phyloP scores from a whole-genome alignment of 2,888 invertebrate species.

The Rapana venosa region DNA sequence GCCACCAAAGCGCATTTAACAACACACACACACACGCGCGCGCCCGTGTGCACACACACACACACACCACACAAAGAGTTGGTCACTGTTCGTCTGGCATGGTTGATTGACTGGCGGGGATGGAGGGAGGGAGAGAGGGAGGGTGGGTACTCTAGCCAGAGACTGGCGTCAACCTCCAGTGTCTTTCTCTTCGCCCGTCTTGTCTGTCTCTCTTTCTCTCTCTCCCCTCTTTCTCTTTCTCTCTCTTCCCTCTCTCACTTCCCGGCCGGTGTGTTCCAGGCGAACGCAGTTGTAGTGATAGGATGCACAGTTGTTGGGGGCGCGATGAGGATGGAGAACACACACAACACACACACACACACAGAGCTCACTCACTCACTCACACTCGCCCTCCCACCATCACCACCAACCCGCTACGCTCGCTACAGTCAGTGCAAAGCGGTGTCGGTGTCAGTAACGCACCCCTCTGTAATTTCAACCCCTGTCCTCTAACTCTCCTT shows the following conservation, averaged over 20 bases:
- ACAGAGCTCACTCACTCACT: not conserved
- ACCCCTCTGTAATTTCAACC: not conserved
- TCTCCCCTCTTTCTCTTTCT: not conserved
- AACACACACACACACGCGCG: too few relatives aligned
- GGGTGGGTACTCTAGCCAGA: not conserved
- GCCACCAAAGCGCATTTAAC: too few relatives aligned
- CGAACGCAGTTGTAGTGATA: too few relatives aligned
- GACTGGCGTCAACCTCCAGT: not conserved
- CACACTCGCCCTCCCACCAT: not conserved
- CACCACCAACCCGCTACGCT: not conserved
- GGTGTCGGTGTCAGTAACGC: too few relatives aligned
- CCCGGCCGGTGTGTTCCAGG: too few relatives aligned
- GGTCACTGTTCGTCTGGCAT: too few relatives aligned
- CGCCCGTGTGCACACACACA: too few relatives aligned
- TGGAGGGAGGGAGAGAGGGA: too few relatives aligned
- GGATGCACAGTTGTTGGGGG: too few relatives aligned
- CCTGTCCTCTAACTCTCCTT: not conserved
- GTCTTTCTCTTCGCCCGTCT: not conserved
- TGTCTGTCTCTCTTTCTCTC: not conserved
- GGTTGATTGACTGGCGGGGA: not conserved
- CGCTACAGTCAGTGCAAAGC: too few relatives aligned
- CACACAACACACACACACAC: conserved; percentile 29
- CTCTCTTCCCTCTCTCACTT: not conserved
- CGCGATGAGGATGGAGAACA: not conserved
- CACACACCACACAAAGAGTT: too few relatives aligned